A percentile compares a stretch with the other conserved stretches of the same genome.
These are phyloP conservation scores for Oscheius sp. DNA, from an alignment of 2,888 invertebrate species.

Conservation along the genomic window DNA sequence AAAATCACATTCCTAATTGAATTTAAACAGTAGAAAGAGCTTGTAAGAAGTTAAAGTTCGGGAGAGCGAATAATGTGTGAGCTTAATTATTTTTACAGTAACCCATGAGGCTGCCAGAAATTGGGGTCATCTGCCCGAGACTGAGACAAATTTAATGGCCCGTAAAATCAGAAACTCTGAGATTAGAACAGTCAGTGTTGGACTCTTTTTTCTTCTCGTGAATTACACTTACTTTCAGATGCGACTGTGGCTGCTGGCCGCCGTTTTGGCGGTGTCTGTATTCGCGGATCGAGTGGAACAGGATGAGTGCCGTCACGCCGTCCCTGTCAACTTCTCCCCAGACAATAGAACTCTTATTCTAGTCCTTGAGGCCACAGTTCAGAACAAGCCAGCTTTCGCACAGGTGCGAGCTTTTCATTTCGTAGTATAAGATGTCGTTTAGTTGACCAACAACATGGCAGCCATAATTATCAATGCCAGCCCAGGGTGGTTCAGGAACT, in stretches of 20 bases:
- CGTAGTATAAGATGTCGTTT: not conserved
- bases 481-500: constrained; percentile 58
- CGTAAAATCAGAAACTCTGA: constrained; percentile 23
- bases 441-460: constrained; percentile 41
- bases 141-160: constrained; percentile 24
- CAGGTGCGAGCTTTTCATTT: not conserved
- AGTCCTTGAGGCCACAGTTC: constrained; percentile 27
- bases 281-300: constrained; percentile 1
- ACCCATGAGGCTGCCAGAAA: not conserved
- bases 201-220: not conserved
- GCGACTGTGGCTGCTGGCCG: constrained; percentile 29
- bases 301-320: constrained; percentile 2
- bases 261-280: constrained; percentile 12
- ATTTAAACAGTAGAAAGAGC: not conserved
- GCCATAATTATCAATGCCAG: constrained; percentile 40
- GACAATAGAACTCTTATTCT: constrained; percentile 28
- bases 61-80: no score
- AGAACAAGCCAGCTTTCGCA: constrained; percentile 1
- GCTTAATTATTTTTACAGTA: no score
- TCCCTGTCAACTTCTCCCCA: constrained; percentile 14
- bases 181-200: constrained; percentile 17
- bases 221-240: constrained; percentile 13
- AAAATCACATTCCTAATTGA: no score
- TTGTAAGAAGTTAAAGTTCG: not conserved
- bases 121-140: not conserved